Evolutionary conservation across 2,888 invertebrate species (phyloP), one percentile per base, ranked within the genome.

Genomic region (Leptopilina myrica): DNA sequence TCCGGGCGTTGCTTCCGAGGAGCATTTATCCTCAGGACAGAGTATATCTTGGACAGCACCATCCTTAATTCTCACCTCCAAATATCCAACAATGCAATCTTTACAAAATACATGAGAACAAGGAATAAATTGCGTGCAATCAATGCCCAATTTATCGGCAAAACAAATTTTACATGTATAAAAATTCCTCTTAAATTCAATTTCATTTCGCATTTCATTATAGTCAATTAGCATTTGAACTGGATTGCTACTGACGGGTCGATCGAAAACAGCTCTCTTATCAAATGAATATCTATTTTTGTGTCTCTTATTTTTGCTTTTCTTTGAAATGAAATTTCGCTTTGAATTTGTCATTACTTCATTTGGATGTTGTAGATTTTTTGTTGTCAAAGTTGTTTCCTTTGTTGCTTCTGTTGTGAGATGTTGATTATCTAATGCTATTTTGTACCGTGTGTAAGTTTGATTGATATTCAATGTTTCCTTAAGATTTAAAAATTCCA

Each of bases 101-200:
- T 78, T 86, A 49, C 89, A 90, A 66, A 80, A 87, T 9, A 85
- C 76, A 53, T 88, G 87, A 5, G 73, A 65, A 43, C 89, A 89
- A 8, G 77, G 75, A 26, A 78, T n/a, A 15, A 88, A 78, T 64
- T 85, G 81, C 5, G 82, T 76, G 26, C 87, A 87, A 8, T 86
- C 66, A 9, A 64, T 53, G 15, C 89, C 90, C n/a, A 2, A 40
- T 33, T 78, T 73, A 46, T 83, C 76, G 0, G 81, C 80, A 6
- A 86, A 85, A 75, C 90, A 90, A 78, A 89, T 88, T 9, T 64
- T 76, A 49, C 90, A 90, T 1, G 33, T 67, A 59, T 86, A 80
- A 6, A 78, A 79, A 11, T 67, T 82, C 49, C 79, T 79, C 40
- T 81, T 6, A 73, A 89, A 88, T 66, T 84, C 79, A 11, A 76